Evolutionary conservation across 2,113 vertebrate species (phyloP).

Genomic region (Gymnarchus niloticus): DNA sequence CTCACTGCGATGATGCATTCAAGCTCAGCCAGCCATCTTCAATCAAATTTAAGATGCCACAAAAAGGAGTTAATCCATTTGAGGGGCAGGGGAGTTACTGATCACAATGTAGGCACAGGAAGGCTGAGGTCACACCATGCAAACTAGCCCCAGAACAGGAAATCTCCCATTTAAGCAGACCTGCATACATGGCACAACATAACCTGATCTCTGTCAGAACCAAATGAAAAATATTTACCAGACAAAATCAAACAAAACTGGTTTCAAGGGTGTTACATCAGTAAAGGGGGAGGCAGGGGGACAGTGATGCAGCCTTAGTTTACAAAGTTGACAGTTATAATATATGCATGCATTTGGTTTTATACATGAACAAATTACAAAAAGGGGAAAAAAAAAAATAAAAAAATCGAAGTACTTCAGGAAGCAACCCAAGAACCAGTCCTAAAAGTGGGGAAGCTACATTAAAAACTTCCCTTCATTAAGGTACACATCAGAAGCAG

Average conservation of each 20-base stretch:
- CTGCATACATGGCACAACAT: background rate
- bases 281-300: background rate
- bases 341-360: background rate
- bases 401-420: background rate
- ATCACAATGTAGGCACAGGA: conserved; percentile 39
- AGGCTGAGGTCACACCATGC: conserved; percentile 41
- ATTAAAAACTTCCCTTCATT: too few species aligned
- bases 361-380: background rate
- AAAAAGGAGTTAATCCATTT: conserved; percentile 46
- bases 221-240: background rate
- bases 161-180: background rate
- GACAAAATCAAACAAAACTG: conserved; percentile 13
- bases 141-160: conserved; percentile 22
- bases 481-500: too few species aligned
- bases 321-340: background rate
- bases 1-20: conserved; percentile 37
- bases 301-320: background rate
- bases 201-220: conserved; percentile 11
- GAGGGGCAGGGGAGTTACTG: conserved; percentile 34
- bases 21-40: conserved; percentile 35
- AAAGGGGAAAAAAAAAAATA: background rate
- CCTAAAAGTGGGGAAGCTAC: background rate
- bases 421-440: background rate
- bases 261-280: background rate
- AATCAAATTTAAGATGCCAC: conserved; percentile 46